Evolutionary conservation across 2,113 vertebrate species (phyloP).

Genomic region (Scomber scombrus): DNA sequence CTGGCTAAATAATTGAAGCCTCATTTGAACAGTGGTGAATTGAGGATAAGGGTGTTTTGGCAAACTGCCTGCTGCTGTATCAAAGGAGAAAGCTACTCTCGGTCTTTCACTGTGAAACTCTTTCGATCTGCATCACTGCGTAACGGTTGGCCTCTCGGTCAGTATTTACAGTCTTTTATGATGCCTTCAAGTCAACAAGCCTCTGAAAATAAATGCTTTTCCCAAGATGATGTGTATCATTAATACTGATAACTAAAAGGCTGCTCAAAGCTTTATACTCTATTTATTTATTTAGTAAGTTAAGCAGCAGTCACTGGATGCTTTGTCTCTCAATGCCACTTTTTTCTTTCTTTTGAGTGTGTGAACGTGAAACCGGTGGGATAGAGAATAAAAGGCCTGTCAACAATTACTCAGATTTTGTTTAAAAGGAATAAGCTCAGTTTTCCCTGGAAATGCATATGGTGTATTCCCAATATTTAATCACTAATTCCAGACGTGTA

Average conservation of each 20-base stretch:
- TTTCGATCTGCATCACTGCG: neutral
- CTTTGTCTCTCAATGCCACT: neutral
- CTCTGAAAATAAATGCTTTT: slow-evolving; percentile 20
- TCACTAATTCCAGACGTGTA: slow-evolving; percentile 20
- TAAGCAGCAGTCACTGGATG: slow-evolving; percentile 11
- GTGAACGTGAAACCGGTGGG: neutral
- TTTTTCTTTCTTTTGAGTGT: neutral
- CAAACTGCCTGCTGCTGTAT: slow-evolving; percentile 44
- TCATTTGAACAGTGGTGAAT: slow-evolving; percentile 57
- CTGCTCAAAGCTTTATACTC: slow-evolving; percentile 12
- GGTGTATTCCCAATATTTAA: neutral
- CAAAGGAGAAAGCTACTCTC: slow-evolving; percentile 34
- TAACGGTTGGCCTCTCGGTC: slow-evolving; percentile 9
- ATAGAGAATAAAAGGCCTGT: neutral
- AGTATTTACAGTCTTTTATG: slow-evolving; percentile 38
- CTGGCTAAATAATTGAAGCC: slow-evolving; percentile 65
- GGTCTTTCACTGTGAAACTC: slow-evolving; percentile 36
- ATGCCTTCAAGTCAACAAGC: slow-evolving; percentile 46
- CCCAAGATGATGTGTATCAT: slow-evolving; percentile 24
- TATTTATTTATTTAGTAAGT: slow-evolving; percentile 9
- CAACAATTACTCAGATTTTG: neutral
- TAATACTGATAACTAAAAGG: slow-evolving; percentile 40
- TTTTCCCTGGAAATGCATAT: neutral
- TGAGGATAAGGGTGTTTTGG: slow-evolving; percentile 53
- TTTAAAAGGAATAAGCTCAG: slow-evolving; percentile 13